phyloP scores from a whole-genome alignment of 2,113 vertebrate species.

The Cochlearius cochlearius region DNA sequence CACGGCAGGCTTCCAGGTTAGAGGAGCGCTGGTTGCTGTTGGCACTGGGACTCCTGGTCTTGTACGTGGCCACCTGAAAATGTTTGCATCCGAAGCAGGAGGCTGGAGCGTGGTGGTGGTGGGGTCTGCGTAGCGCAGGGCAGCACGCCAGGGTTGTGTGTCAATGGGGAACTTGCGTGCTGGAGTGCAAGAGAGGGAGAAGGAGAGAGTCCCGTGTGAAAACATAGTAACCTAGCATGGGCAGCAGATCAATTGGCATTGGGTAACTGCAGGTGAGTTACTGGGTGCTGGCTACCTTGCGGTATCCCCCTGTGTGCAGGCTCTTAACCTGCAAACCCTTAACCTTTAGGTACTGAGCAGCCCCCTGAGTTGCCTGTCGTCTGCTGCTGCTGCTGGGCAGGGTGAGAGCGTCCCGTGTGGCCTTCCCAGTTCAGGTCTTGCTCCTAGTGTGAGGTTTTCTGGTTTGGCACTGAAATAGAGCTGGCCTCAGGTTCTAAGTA shows the following conservation, averaged over 20 bases:
- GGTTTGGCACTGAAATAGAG: not conserved
- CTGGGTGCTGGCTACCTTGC: not conserved
- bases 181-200: not conserved
- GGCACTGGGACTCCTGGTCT: not conserved
- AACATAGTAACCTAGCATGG: not conserved
- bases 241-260: accelerated
- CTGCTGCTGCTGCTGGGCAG: not conserved
- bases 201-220: not conserved
- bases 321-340: not conserved
- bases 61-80: not conserved
- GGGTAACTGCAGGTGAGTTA: not conserved
- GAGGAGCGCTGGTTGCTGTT: not conserved
- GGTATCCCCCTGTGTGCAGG: accelerated
- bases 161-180: not conserved
- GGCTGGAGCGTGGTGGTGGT: not conserved
- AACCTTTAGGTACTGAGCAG: not conserved
- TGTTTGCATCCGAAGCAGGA: not conserved
- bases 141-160: accelerated
- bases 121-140: not conserved
- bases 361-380: not conserved
- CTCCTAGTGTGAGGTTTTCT: not conserved
- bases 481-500: not conserved
- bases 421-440: not conserved
- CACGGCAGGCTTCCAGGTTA: not conserved
- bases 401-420: not conserved